Conservation (phyloP, 2,113 vertebrate species). For the Gila orcuttii region DNA sequence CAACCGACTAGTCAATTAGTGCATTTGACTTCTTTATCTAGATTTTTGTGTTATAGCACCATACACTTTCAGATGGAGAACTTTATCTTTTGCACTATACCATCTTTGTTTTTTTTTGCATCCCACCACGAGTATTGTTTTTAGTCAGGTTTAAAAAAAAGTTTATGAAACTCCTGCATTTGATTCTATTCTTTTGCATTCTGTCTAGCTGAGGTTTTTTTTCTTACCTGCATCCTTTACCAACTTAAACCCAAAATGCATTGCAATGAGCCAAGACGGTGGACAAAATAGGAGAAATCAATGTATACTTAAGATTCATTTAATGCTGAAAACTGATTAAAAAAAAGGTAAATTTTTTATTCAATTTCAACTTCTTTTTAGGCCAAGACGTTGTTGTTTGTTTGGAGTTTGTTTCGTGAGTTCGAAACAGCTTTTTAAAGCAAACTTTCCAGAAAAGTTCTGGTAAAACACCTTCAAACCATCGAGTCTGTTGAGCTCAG, state of each 20-base stretch:
- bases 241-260: neutral
- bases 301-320: neutral
- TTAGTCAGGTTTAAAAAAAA: neutral
- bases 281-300: neutral
- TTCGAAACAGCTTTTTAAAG: too few species aligned
- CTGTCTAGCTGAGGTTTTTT: neutral
- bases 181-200: neutral
- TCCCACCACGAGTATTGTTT: neutral
- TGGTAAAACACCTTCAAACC: too few species aligned
- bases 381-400: too few species aligned
- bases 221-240: neutral
- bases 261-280: neutral
- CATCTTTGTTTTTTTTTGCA: neutral
- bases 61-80: too few species aligned
- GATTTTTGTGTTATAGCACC: neutral
- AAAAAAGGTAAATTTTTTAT: too few species aligned
- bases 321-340: neutral
- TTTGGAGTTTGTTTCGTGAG: too few species aligned
- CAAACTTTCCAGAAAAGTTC: too few species aligned
- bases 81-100: neutral
- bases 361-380: too few species aligned
- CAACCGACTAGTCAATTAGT: neutral
- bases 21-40: neutral
- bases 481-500: too few species aligned
- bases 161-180: neutral